Base-by-base conservation (phyloP, 1,140 invertebrate genomes). In the Cydia fagiglandana region DNA sequence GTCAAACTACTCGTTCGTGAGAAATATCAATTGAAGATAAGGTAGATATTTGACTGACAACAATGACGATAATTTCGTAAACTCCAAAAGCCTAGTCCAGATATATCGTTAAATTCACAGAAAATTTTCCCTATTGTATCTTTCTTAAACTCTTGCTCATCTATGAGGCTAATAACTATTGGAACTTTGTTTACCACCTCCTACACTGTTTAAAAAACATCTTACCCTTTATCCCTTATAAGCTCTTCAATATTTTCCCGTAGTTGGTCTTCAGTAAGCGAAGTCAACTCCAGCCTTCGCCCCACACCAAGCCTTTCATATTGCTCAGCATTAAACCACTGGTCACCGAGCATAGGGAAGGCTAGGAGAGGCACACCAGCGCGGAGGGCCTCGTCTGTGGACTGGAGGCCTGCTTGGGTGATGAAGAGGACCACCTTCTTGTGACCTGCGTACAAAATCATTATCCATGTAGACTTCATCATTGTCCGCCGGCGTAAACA, bases 381-480 rank as follows among this genome's bases (percentile, higher is more conserved):
- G 15, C 45, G 75, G 13, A 84, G 78, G 10, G 82, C 77, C 70
- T 84, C 83, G 3, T 50, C 77, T 12, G 66, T 38, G 10, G 10
- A 78, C 61, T 6, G 77, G 17, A 73, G 75, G 50, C 84, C 83
- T 5, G 79, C 84, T 80, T 84, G 82, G n/a, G 83, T 86, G 15
- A 86, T 83, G 64, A 86, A 86, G 24, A 86, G 56, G 61, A 80
- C 83, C 5, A 86, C 34, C 50, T 84, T 84, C 17, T 78, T 80
- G 77, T 86, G 83, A 4, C 70, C 84, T 86, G 47, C 64, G 76
- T 80, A 73, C 20, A 73, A 45, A 61, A 13, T 45, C 68, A 50
- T 66, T 66, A 15, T 24, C 24, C 34, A 73, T 30, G 6, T 61
- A 24, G 73, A 74, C 56, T 30, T 12, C 13, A 45, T 10, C 41